Conservation (phyloP, 2,113 vertebrate species). For the Sphyrna mokarran region DNA sequence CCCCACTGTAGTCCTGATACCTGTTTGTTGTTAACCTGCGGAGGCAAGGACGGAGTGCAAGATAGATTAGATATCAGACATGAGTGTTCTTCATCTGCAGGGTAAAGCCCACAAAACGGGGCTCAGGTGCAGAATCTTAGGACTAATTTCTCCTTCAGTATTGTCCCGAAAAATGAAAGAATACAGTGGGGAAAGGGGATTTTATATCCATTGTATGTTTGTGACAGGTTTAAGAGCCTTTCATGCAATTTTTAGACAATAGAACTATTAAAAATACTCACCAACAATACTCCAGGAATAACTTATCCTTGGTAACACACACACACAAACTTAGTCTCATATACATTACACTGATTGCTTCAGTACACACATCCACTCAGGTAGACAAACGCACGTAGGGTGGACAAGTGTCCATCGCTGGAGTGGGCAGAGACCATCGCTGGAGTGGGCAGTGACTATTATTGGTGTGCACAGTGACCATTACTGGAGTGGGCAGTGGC, state of each 20-base stretch:
- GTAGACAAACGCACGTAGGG: background rate
- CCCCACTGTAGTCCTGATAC: background rate
- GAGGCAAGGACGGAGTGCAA: background rate
- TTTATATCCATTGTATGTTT: background rate
- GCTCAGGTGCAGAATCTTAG: background rate
- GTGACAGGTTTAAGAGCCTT: background rate
- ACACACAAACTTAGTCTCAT: background rate
- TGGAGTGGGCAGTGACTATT: no score
- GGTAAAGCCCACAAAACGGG: background rate
- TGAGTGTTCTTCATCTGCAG: background rate
- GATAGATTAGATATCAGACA: background rate
- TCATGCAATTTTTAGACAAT: background rate
- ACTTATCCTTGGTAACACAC: no score
- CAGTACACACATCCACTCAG: background rate
- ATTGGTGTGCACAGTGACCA: no score
- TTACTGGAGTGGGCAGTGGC: background rate
- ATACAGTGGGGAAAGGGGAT: background rate
- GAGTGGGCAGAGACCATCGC: background rate
- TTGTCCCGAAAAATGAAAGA: background rate
- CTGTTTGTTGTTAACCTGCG: background rate
- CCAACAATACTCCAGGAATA: background rate
- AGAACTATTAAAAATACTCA: background rate
- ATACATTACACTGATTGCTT: background rate
- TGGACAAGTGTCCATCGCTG: background rate
- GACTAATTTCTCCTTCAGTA: background rate